A percentile compares a stretch with the other conserved stretches of the same genome.
phyloP scores from a whole-genome alignment of 2,888 invertebrate genomes.

The Nephrotoma flavescens region DNA sequence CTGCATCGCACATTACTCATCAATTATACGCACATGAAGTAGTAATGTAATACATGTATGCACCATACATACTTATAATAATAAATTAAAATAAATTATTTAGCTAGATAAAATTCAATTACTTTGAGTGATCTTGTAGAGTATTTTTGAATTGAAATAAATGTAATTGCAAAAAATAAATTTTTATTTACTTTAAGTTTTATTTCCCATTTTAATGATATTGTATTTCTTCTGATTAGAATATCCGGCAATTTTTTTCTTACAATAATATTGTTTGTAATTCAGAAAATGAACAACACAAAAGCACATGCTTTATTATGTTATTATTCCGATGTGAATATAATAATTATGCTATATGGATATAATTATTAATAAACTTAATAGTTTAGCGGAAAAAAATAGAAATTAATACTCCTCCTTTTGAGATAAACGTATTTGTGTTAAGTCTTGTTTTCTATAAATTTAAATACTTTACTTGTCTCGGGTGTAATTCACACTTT shows the following conservation, averaged over 20 bases:
- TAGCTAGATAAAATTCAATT: neutral
- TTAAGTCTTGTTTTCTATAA: neutral
- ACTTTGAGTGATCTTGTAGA: neutral
- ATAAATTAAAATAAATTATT: neutral
- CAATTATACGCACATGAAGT: neutral
- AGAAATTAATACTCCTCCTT: neutral
- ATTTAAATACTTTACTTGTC: neutral
- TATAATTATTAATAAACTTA: neutral
- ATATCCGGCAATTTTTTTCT: constrained; percentile 8
- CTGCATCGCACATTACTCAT: neutral
- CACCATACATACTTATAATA: neutral
- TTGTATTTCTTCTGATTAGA: constrained; percentile 9
- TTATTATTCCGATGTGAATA: neutral
- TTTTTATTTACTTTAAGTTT: neutral
- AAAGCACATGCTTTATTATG: neutral
- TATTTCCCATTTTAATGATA: neutral
- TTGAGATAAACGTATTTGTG: neutral
- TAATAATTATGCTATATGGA: neutral
- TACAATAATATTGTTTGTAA: neutral
- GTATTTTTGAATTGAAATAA: neutral
- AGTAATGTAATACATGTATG: neutral
- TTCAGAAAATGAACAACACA: neutral
- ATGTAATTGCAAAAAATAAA: neutral
- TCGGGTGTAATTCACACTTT: constrained; percentile 1
- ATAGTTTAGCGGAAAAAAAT: neutral